Percentiles rank a stretch among this genome's conserved stretches.
Conservation (phyloP, 2,888 invertebrate species). For the Clostera curtula region DNA sequence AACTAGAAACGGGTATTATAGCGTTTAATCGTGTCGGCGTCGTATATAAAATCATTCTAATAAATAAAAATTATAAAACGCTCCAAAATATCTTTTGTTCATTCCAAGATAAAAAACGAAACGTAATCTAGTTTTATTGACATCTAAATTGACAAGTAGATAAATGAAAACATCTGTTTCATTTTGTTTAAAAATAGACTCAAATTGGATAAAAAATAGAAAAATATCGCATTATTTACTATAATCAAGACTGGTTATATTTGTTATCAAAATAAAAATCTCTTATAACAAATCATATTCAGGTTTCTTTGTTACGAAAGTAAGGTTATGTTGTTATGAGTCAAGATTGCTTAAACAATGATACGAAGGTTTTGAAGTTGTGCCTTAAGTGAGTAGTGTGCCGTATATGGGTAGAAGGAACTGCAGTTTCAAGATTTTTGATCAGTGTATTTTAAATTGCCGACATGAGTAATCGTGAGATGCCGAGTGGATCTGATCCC, state of each 20-base stretch:
- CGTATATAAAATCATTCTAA: too few relatives aligned
- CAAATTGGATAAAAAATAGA: constrained; percentile 12
- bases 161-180: constrained; percentile 41
- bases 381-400: constrained; percentile 33
- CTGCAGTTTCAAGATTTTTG: constrained; percentile 23
- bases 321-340: constrained; percentile 56
- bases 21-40: too few relatives aligned
- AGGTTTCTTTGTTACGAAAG: constrained; percentile 30
- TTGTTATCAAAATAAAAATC: constrained; percentile 9
- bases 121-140: constrained; percentile 13
- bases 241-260: too few relatives aligned
- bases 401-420: constrained; percentile 54
- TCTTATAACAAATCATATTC: constrained; percentile 7
- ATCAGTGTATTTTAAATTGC: constrained; percentile 33
- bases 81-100: too few relatives aligned
- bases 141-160: constrained; percentile 67
- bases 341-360: constrained; percentile 44
- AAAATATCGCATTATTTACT: too few relatives aligned
- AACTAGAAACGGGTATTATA: too few relatives aligned
- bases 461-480: constrained; percentile 58
- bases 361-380: constrained; percentile 45
- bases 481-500: constrained; percentile 41
- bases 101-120: too few relatives aligned
- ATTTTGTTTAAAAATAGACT: constrained; percentile 22
- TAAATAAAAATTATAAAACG: too few relatives aligned